Conservation (phyloP, 2,888 invertebrate genomes). For the Cantharis lateralis region DNA sequence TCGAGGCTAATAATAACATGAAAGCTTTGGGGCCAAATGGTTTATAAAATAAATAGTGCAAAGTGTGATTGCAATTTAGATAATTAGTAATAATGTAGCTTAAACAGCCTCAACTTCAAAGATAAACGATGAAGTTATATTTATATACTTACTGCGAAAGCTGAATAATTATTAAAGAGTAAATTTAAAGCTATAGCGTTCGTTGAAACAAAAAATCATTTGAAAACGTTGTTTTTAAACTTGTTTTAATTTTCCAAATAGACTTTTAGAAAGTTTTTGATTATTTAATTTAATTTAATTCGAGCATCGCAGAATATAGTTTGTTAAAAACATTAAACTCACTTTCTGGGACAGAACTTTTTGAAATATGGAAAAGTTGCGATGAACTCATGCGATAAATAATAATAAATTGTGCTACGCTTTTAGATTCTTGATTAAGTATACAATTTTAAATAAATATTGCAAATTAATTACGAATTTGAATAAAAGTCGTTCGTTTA, state of each 20-base stretch:
- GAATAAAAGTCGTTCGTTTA: conserved; percentile 51
- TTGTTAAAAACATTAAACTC: background rate
- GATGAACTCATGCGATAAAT: background rate
- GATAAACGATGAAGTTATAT: background rate
- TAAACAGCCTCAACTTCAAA: background rate
- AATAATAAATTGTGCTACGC: background rate
- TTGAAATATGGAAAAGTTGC: background rate
- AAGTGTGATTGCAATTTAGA: conserved; percentile 44
- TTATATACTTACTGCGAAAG: background rate
- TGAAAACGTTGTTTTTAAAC: background rate
- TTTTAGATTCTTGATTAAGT: background rate
- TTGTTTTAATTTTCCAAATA: background rate
- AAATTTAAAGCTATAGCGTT: background rate
- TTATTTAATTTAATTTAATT: background rate
- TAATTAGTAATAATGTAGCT: conserved; percentile 33
- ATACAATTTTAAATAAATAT: background rate
- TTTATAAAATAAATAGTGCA: conserved; percentile 32
- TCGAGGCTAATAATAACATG: conserved; percentile 32
- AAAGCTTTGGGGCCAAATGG: conserved; percentile 29
- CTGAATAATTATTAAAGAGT: background rate
- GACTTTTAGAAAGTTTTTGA: background rate
- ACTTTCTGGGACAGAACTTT: background rate
- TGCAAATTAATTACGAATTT: background rate
- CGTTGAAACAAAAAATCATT: background rate
- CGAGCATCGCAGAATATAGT: background rate